These are phyloP conservation scores for Pseudomyrmex flavicornis DNA, from an alignment of 1,140 invertebrate genomes.

Conservation along the genomic window DNA sequence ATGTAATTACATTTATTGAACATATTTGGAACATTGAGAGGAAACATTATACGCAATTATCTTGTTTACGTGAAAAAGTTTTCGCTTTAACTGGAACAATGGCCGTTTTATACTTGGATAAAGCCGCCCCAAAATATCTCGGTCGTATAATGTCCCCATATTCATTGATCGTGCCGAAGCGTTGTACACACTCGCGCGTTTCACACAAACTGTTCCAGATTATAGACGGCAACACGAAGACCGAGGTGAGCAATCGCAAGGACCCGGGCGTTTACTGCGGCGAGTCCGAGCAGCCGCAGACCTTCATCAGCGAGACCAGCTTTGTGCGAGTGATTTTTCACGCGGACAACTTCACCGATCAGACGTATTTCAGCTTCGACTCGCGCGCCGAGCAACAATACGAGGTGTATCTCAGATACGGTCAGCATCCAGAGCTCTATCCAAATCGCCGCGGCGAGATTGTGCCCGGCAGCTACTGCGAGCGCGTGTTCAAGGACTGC, in stretches of 20 bases:
- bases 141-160: background rate
- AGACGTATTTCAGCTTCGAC: slow-evolving; percentile 92
- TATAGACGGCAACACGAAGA: slow-evolving; percentile 93
- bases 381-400: slow-evolving; percentile 94
- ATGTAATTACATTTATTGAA: background rate
- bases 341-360: slow-evolving; percentile 96
- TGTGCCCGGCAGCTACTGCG: slow-evolving; percentile 94
- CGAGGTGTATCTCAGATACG: slow-evolving; percentile 94
- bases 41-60: background rate
- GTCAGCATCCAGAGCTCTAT: slow-evolving; percentile 96
- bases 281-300: slow-evolving; percentile 96
- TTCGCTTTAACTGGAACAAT: background rate
- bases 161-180: slow-evolving; percentile 10
- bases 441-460: slow-evolving; percentile 95
- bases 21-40: background rate
- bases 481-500: slow-evolving; percentile 93
- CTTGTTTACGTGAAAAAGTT: background rate
- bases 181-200: slow-evolving; percentile 27
- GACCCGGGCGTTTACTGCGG: slow-evolving; percentile 96
- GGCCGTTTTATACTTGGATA: background rate
- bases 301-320: slow-evolving; percentile 97
- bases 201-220: slow-evolving; percentile 87
- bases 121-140: background rate
- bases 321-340: slow-evolving; percentile 96
- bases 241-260: slow-evolving; percentile 93